Percentiles rank a stretch among this genome's conserved stretches.
Evolutionary conservation across 2,113 vertebrate species (phyloP).

Genomic region (Ictalurus punctatus): DNA sequence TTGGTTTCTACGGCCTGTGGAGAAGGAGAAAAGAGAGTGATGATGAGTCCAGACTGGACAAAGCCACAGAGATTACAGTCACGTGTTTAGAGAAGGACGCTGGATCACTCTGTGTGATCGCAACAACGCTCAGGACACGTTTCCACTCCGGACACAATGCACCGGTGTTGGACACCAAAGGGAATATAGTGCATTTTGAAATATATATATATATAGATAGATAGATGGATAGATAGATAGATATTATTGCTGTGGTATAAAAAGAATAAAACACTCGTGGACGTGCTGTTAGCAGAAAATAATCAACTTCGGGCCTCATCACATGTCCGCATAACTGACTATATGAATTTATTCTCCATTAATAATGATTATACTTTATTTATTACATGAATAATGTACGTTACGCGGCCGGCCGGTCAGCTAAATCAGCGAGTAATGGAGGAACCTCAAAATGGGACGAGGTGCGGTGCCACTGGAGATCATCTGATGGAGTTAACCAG

Average conservation of each 20-base stretch:
- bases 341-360: neutral
- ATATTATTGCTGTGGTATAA: neutral
- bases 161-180: neutral
- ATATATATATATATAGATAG: too few relatives aligned
- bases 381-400: neutral
- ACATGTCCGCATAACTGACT: neutral
- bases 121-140: neutral
- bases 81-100: neutral
- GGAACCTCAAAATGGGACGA: neutral
- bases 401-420: neutral
- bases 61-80: neutral
- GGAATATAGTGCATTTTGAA: neutral
- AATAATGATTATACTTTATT: neutral
- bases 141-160: neutral
- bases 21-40: slow-evolving; percentile 62
- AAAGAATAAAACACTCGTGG: too few relatives aligned
- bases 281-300: too few relatives aligned
- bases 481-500: neutral
- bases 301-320: neutral
- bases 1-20: slow-evolving; percentile 96
- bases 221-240: too few relatives aligned
- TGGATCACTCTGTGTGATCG: neutral
- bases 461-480: neutral
- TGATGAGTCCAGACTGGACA: neutral
- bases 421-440: neutral